phyloP scores from a whole-genome alignment of 2,888 invertebrate species.

The Leuctra nigra region DNA sequence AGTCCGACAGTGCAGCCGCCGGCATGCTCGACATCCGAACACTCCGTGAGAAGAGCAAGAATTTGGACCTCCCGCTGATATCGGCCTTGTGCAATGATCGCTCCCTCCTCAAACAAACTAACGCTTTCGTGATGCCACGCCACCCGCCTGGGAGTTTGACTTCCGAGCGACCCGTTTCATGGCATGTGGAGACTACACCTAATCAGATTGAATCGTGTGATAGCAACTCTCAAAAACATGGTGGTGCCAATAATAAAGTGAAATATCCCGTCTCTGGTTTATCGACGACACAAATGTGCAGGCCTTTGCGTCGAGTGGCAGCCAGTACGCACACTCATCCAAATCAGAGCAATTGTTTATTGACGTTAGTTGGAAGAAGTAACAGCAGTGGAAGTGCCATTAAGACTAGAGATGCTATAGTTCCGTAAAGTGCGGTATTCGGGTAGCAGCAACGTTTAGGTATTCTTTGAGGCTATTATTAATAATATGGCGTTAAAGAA shows the following conservation, averaged over 20 bases:
- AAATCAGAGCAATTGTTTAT: constrained; percentile 5
- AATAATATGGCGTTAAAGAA: no score
- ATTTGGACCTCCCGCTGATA: constrained; percentile 84
- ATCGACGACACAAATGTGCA: constrained; percentile 51
- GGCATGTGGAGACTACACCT: constrained; percentile 32
- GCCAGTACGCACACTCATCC: constrained; percentile 28
- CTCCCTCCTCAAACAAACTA: constrained; percentile 80
- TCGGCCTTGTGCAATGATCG: constrained; percentile 91
- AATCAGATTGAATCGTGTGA: constrained; percentile 18
- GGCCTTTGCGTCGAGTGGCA: constrained; percentile 46
- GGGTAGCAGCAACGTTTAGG: no score
- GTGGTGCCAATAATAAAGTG: constrained; percentile 44
- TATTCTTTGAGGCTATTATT: no score
- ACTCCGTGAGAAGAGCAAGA: constrained; percentile 80
- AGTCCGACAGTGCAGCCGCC: constrained; percentile 33
- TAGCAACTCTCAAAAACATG: constrained; percentile 28
- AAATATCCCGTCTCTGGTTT: constrained; percentile 63
- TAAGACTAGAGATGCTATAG: neutral
- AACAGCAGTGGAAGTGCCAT: constrained; percentile 3
- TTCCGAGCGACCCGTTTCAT: constrained; percentile 31
- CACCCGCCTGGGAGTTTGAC: constrained; percentile 40
- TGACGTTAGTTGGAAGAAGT: neutral
- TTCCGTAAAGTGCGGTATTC: no score
- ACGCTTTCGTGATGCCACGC: constrained; percentile 75
- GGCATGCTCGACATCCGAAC: constrained; percentile 68